Evolutionary conservation across 35 echinoderm and acorn worm species (phyloP).

Genomic region (Ophiothrix spiculata): DNA sequence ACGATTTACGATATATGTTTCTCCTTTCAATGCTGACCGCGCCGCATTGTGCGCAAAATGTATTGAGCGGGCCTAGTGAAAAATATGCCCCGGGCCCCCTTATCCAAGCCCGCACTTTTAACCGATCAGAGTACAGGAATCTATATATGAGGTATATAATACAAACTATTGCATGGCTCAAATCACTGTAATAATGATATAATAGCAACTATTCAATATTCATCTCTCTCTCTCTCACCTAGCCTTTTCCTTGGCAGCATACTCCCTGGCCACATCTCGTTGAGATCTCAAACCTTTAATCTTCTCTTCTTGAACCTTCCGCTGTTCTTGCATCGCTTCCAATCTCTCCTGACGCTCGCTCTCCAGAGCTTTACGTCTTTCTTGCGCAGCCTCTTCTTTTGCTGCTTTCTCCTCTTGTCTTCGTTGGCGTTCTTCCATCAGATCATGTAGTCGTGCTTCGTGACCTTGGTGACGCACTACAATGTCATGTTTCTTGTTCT

Average conservation of each 20-base stretch:
- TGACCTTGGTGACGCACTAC: conserved; percentile 80
- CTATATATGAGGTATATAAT: too few relatives aligned
- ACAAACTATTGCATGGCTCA: too few relatives aligned
- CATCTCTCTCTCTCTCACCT: conserved; percentile 44
- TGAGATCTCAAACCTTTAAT: conserved; percentile 67
- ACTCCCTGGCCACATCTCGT: conserved; percentile 79
- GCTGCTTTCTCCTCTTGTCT: conserved; percentile 87
- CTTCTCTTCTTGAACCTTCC: conserved; percentile 74
- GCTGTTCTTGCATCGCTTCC: conserved; percentile 78
- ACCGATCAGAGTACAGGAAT: too few relatives aligned
- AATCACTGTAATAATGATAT: too few relatives aligned
- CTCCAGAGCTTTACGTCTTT: conserved; percentile 81
- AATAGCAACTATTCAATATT: too few relatives aligned
- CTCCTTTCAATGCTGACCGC: too few relatives aligned
- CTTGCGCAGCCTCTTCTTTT: conserved; percentile 95
- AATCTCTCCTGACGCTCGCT: conserved; percentile 64
- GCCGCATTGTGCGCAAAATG: too few relatives aligned
- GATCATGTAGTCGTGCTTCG: conserved; percentile 85
- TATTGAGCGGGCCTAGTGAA: too few relatives aligned
- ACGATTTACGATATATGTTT: too few relatives aligned
- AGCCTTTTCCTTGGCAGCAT: conserved; percentile 72
- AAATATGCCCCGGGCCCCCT: too few relatives aligned
- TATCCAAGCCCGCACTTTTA: too few relatives aligned
- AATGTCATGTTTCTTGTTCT: conserved; percentile 95
- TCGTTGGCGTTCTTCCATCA: conserved; percentile 89